Evolutionary conservation across 2,797 vertebrate species (phyloP), one percentile per base, ranked within the genome.

Genomic region (Gallinago nigripennis): DNA sequence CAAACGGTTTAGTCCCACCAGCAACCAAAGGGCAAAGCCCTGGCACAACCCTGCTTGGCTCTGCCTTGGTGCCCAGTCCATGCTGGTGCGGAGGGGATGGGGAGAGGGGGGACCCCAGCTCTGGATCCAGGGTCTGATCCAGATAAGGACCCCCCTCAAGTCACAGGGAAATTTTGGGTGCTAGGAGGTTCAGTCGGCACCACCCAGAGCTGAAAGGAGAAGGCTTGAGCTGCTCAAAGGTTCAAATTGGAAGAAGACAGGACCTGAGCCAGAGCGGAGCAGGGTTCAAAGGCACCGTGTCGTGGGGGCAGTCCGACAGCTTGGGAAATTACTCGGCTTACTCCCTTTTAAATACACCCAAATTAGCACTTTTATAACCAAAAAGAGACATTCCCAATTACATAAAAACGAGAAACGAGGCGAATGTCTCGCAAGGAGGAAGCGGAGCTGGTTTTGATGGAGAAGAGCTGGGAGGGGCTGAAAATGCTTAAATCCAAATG

Each of bases 51-150:
- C 1, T 14, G 68, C 54, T 57, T 30, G 2, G 8, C 35, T 35
- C 41, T 31, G 45, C 4, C 0, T 14, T 27, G 11, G 48, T 6
- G 56, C 20, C 13, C 11, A 5, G 28, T 3, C 41, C 21, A 0
- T 12, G 70, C 63, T 43, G 27, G 33, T 9, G 23, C 6, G 21
- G 30, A 9, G 27, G 45, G 35, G 23, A 28, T 8, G 5, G 31
- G 1, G 31, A 33, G 25, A 9, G 41, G 16, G 3, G 16, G 41
- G 30, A 45, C 4, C 45, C 63, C 39, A 53, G 39, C 51, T 23
- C 51, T 16, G 28, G 12, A 10, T 12, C 30, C 12, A 4, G 54
- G 35, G 9, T 20, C 20, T 28, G 9, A 53, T 53, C n/a, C 31
- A 27, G 12, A 25, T 2, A 4, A 21, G 17, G 28, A 57, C 30